Evolutionary conservation across 1,140 invertebrate species (phyloP).

Genomic region (Drosophila bifasciata): DNA sequence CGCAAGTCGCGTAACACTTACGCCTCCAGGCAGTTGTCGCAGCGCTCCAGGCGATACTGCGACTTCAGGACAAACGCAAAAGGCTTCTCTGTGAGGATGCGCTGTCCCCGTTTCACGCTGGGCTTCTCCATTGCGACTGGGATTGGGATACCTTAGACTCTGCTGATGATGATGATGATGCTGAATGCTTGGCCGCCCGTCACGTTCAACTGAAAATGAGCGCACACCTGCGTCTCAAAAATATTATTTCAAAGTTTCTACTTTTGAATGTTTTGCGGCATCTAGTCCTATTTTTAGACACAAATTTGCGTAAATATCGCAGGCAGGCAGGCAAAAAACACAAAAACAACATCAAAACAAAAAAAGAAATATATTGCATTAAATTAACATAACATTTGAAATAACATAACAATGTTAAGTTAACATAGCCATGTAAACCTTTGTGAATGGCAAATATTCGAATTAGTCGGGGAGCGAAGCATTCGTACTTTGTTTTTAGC

Average conservation of each 20-base stretch:
- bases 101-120: slow-evolving; percentile 83
- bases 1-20: slow-evolving; percentile 68
- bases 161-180: slow-evolving; percentile 1
- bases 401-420: too few relatives aligned
- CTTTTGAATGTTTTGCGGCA: slow-evolving; percentile 68
- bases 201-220: slow-evolving; percentile 35
- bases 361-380: slow-evolving; percentile 6
- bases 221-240: slow-evolving; percentile 62
- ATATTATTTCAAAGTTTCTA: slow-evolving; percentile 53
- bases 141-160: background rate
- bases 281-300: slow-evolving; percentile 64
- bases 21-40: slow-evolving; percentile 88
- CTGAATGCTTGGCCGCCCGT: slow-evolving; percentile 48
- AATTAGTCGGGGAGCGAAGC: too few relatives aligned
- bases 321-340: too few relatives aligned
- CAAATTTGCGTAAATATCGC: slow-evolving; percentile 66
- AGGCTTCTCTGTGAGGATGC: slow-evolving; percentile 86
- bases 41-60: slow-evolving; percentile 85
- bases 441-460: too few relatives aligned
- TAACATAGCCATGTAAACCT: too few relatives aligned
- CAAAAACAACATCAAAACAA: slow-evolving; percentile 24
- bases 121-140: background rate
- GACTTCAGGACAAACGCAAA: slow-evolving; percentile 87
- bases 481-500: too few relatives aligned
- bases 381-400: too few relatives aligned